Evolutionary conservation across 2,888 invertebrate genomes (phyloP), one percentile per base, ranked within the genome.

Genomic region (Fissipunctia ypsillon): DNA sequence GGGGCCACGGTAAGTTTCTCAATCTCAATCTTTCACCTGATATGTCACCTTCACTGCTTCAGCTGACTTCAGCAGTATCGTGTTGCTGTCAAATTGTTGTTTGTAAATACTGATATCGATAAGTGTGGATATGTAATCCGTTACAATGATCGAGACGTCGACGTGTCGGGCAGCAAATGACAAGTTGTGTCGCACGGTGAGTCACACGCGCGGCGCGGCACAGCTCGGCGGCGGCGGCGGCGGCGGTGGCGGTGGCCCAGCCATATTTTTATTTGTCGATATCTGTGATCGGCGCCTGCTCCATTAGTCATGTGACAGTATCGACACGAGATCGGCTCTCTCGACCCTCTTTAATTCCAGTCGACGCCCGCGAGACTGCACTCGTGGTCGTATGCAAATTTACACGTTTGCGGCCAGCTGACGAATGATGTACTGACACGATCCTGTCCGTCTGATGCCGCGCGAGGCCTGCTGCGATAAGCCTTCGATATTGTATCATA

Each of bases 271-370:
- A 95, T 95, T 95, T 93, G 93, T 91, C 91, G 94, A 94, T 95
- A 95, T 95, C 95, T 91, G 90, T 91, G 94, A 94, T 94, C 96
- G 95, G 96, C 95, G 96, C 95, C 95, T 92, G 94, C 93, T 93
- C 95, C 96, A 96, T 96, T 96, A 96, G 95, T 96, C 96, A 95
- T 94, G 93, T 95, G 96, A 96, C 96, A 95, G 91, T 95, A 96
- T 96, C 96, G 94, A 95, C 94, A 93, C 90, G 91, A 93, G 93
- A 95, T 95, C 96, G 92, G 88, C 90, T 92, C 93, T 93, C 93
- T 90, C 90, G 91, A 91, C 90, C 90, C 91, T 93, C 90, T 94
- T 94, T 94, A 94, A 94, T 93, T 93, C 94, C 93, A 93, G 85
- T 91, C 92, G 93, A 91, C 91, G 93, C 92, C 92, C 88, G 91